Evolutionary conservation across 2,888 invertebrate genomes (phyloP).

Genomic region (Clusia tigrina): DNA sequence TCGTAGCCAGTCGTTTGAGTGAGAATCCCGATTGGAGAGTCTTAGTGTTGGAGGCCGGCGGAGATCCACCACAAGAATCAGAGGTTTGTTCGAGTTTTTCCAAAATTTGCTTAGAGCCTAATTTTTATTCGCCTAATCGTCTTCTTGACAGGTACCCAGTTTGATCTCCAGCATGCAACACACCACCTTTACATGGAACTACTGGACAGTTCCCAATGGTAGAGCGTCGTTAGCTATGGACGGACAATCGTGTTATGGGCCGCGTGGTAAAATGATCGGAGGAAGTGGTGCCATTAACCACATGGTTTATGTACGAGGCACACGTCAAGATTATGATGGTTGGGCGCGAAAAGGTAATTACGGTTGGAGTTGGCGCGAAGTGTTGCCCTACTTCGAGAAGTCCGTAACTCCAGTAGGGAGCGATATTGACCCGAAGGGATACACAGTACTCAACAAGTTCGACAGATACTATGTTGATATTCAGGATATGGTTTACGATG

Average conservation of each 20-base stretch:
- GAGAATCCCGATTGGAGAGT: constrained; percentile 78
- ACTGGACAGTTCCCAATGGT: constrained; percentile 48
- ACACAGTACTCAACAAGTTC: constrained; percentile 62
- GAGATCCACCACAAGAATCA: constrained; percentile 67
- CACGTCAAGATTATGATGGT: constrained; percentile 66
- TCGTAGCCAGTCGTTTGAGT: constrained; percentile 72
- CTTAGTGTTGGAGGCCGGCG: constrained; percentile 81
- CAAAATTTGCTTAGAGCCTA: no score
- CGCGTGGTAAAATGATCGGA: constrained; percentile 72
- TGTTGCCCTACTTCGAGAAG: constrained; percentile 65
- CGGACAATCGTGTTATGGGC: constrained; percentile 65
- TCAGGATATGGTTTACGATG: constrained; percentile 65
- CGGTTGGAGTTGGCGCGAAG: constrained; percentile 69
- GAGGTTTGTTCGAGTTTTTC: no score
- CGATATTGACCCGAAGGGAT: constrained; percentile 64
- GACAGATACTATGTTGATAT: constrained; percentile 34
- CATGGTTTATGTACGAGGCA: constrained; percentile 71
- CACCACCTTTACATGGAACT: constrained; percentile 49
- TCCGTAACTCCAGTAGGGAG: constrained; percentile 61
- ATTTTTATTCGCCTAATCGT: no score
- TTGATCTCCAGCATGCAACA: constrained; percentile 46
- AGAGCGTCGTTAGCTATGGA: constrained; percentile 46
- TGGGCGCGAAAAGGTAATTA: constrained; percentile 68
- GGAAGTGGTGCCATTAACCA: constrained; percentile 71
- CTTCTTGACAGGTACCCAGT: constrained; percentile 51